A percentile compares a stretch with the other conserved stretches of the same genome.
Evolutionary conservation across 2,888 invertebrate species (phyloP).

Genomic region (Dolichopus griseipennis): DNA sequence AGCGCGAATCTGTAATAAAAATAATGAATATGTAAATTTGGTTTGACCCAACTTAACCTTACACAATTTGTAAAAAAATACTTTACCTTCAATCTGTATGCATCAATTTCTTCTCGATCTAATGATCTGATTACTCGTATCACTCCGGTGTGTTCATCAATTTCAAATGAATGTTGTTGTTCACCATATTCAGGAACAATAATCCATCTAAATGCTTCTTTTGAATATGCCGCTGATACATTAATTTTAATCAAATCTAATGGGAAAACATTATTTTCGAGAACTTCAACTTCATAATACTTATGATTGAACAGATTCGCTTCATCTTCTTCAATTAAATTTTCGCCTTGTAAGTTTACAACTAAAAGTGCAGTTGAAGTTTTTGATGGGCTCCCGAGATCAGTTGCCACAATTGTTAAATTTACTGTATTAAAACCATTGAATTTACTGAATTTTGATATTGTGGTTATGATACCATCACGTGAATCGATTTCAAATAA

Average conservation of each 20-base stretch:
- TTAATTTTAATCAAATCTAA: conserved; percentile 66
- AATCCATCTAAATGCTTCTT: conserved; percentile 57
- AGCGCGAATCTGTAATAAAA: conserved; percentile 29
- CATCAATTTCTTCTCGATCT: conserved; percentile 61
- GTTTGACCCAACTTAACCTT: no score
- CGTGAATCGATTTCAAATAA: conserved; percentile 76
- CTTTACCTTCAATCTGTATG: conserved; percentile 49
- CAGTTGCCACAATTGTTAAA: conserved; percentile 72
- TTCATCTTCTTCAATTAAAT: conserved; percentile 24
- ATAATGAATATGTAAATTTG: background rate
- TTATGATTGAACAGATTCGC: conserved; percentile 51
- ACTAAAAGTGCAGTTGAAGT: conserved; percentile 68
- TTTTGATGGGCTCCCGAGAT: conserved; percentile 73
- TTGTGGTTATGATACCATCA: conserved; percentile 71
- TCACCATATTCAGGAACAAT: conserved; percentile 53
- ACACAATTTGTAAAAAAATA: background rate
- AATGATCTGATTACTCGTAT: conserved; percentile 63
- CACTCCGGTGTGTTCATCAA: conserved; percentile 68
- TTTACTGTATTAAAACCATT: conserved; percentile 52
- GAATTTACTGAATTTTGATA: conserved; percentile 47
- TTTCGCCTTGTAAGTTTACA: conserved; percentile 52
- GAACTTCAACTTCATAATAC: conserved; percentile 73
- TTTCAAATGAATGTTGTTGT: conserved; percentile 56
- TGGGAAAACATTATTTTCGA: conserved; percentile 71
- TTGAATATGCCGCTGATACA: conserved; percentile 57